Percentiles rank a stretch among this genome's conserved stretches.
phyloP scores from a whole-genome alignment of 2,888 invertebrate genomes.

The Drosophila prostipennis region DNA sequence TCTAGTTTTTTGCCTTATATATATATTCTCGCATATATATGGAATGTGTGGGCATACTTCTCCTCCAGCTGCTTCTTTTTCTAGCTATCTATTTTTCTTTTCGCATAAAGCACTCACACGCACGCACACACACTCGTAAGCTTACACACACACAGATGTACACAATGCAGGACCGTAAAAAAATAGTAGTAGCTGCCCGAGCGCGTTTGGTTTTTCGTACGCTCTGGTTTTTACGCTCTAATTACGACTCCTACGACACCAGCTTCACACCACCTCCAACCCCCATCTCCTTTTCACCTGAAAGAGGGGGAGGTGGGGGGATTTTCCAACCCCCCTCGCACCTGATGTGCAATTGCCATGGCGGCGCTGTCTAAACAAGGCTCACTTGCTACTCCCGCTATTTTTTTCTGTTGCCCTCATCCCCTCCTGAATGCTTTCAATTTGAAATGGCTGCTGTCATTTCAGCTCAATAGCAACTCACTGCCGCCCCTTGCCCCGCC shows the following conservation, averaged over 20 bases:
- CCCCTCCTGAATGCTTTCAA: conserved; percentile 64
- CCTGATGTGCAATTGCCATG: conserved; percentile 75
- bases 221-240: conserved; percentile 84
- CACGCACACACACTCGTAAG: conserved; percentile 30
- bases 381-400: conserved; percentile 63
- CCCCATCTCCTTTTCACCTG: not conserved
- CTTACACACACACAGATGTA: conserved; percentile 6
- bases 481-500: not conserved
- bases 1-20: conserved; percentile 56
- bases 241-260: conserved; percentile 78
- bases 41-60: conserved; percentile 5
- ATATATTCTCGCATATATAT: not conserved
- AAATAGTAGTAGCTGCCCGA: conserved; percentile 74
- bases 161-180: conserved; percentile 55
- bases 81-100: conserved; percentile 76
- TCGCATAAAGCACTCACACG: conserved; percentile 71
- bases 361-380: conserved; percentile 77
- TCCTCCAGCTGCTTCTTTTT: conserved; percentile 46
- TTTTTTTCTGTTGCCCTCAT: not conserved
- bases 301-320: no score
- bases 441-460: conserved; percentile 78
- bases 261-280: not conserved
- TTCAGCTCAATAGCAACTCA: conserved; percentile 72
- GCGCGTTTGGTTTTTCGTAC: conserved; percentile 78
- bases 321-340: conserved; percentile 2